Evolutionary conservation across 2,888 invertebrate genomes (phyloP).

Genomic region (Himalopsyche tibetana): DNA sequence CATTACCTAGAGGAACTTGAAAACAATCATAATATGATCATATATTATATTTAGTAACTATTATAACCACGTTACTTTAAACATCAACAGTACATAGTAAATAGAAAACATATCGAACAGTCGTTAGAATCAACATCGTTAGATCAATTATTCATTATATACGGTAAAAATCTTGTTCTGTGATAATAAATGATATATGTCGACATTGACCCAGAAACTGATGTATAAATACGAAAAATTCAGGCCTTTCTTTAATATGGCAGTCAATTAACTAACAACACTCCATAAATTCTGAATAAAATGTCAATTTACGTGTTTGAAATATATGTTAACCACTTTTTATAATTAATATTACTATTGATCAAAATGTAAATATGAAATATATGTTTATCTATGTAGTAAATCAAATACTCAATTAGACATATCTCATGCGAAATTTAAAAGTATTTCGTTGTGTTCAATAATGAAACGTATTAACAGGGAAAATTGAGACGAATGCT

Average conservation of each 20-base stretch:
- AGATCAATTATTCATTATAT: not conserved
- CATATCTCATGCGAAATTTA: no score
- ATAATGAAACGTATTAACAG: no score
- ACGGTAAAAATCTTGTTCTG: not conserved
- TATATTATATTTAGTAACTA: not conserved
- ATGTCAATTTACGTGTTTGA: not conserved
- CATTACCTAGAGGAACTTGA: not conserved
- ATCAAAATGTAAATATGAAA: not conserved
- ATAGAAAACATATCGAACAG: conserved; percentile 20
- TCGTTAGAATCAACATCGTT: not conserved
- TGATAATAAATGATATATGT: not conserved
- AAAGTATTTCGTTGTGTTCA: no score
- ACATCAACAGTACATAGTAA: not conserved
- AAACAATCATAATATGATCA: not conserved
- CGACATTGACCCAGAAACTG: conserved; percentile 16
- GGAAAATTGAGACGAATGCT: no score
- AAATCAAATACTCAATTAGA: no score
- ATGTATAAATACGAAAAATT: not conserved
- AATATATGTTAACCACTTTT: not conserved
- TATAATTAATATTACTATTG: not conserved
- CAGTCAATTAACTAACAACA: not conserved
- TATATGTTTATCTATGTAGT: no score
- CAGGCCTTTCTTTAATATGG: not conserved
- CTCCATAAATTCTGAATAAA: conserved; percentile 16
- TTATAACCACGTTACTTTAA: not conserved